These are phyloP conservation scores for Ectemnius continuus DNA, from an alignment of 2,888 invertebrate genomes.

Conservation along the genomic window DNA sequence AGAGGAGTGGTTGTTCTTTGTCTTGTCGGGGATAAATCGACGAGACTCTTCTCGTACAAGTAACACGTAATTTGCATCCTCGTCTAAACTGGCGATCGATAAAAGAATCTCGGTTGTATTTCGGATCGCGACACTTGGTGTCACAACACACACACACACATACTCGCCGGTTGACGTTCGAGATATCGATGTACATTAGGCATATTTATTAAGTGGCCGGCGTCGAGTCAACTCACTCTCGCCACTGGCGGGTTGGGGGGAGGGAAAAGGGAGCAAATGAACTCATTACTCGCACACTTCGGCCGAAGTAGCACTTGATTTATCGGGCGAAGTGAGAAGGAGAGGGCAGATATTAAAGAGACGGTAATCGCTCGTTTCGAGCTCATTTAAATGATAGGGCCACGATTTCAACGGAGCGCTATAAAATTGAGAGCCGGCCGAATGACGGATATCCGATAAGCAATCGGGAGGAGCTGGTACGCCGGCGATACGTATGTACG, in stretches of 20 bases:
- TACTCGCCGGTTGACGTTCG: no score
- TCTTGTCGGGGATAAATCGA: no score
- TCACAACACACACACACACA: no score
- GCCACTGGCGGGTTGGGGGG: neutral
- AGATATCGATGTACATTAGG: no score
- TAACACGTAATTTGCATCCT: no score
- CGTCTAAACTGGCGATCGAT: no score
- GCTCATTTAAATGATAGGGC: conserved; percentile 30
- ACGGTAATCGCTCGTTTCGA: conserved; percentile 41
- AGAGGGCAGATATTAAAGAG: conserved; percentile 12
- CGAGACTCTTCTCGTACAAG: no score
- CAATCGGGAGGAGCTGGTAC: conserved; percentile 35
- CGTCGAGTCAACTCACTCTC: no score
- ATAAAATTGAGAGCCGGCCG: conserved; percentile 18
- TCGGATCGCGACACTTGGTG: no score
- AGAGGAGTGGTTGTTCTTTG: no score
- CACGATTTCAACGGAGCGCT: conserved; percentile 28
- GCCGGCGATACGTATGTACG: neutral
- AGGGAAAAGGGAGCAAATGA: neutral
- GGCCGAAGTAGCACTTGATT: neutral
- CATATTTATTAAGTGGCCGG: no score
- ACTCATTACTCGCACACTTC: neutral
- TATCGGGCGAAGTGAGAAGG: conserved; percentile 23
- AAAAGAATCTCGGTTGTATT: no score
- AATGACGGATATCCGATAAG: conserved; percentile 46